Percentiles rank a stretch among this genome's conserved stretches.
phyloP scores from a whole-genome alignment of 2,888 invertebrate genomes.

The Ditula angustiorana region DNA sequence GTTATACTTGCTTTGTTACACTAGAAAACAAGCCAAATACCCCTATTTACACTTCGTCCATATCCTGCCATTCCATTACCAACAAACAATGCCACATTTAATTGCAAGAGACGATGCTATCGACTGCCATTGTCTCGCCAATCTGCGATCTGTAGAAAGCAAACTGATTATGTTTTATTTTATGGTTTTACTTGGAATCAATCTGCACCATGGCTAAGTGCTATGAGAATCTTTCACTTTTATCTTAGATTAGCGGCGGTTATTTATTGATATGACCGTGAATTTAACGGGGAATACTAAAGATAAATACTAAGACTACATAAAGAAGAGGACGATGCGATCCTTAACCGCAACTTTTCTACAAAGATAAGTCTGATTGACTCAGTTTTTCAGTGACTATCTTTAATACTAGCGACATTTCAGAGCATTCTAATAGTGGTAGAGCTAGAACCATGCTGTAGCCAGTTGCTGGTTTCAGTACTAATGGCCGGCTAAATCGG shows the following conservation, averaged over 20 bases:
- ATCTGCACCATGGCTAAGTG: constrained; percentile 32
- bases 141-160: constrained; percentile 38
- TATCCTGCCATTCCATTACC: constrained; percentile 24
- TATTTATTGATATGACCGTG: constrained; percentile 4
- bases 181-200: constrained; percentile 38
- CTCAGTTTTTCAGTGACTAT: no score
- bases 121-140: constrained; percentile 36
- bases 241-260: constrained; percentile 27
- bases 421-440: no score
- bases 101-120: constrained; percentile 30
- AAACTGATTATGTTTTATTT: constrained; percentile 32
- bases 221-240: constrained; percentile 35
- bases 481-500: no score
- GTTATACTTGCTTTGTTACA: background rate
- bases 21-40: constrained; percentile 11
- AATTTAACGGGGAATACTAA: background rate
- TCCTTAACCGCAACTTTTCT: no score
- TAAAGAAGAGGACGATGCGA: no score
- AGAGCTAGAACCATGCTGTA: no score
- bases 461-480: no score
- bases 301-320: background rate
- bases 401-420: no score
- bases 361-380: no score
- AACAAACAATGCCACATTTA: constrained; percentile 29
- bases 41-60: constrained; percentile 18